Base-by-base conservation (phyloP, 2,797 vertebrate species). In the Acipenser transmontanus region DNA sequence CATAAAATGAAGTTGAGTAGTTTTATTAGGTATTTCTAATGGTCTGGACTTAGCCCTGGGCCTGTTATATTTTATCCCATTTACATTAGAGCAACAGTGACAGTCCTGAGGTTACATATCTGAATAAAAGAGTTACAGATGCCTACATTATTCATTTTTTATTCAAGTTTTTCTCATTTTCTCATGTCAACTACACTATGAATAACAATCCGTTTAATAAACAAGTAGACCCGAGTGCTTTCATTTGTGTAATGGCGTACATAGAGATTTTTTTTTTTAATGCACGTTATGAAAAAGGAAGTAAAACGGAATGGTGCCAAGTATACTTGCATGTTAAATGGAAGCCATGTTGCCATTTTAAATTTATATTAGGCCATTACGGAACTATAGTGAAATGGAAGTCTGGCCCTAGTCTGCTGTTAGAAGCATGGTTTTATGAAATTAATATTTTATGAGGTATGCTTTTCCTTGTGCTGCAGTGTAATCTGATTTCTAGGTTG, bases 371-470 rank as follows among this genome's bases (percentile, higher is more conserved):
- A 17, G 49, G 63, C 67, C 64, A 17, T 62, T 62, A 52, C 66
- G 64, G 65, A 74, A 71, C 72, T 5, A 4, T 64, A 60, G 69
- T 70, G 68, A 74, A 78, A 79, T 74, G 61, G 65, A 81, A 76
- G 72, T 71, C 73, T 13, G 61, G 51, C 34, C 56, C 10, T 6
- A 7, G 20, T 11, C 50, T 72, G 64, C 81, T 82, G 85, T 88
- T 84, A 81, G 82, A 81, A 78, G 78, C 81, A 81, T 74, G 79
- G 76, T 74, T 72, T 86, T 88, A 87, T 86, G 81, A 88, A 84
- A 90, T 89, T 80, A 89, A 91, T 92, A 88, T 90, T 89, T 91
- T 85, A 92, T 92, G 86, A 91, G 87, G 78, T 89, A 82, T 85
- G 78, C 48, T 71, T 80, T 86, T 81, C 78, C 82, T 76, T 77